Conservation (phyloP, 2,797 vertebrate genomes). For the Chiloscyllium punctatum region DNA sequence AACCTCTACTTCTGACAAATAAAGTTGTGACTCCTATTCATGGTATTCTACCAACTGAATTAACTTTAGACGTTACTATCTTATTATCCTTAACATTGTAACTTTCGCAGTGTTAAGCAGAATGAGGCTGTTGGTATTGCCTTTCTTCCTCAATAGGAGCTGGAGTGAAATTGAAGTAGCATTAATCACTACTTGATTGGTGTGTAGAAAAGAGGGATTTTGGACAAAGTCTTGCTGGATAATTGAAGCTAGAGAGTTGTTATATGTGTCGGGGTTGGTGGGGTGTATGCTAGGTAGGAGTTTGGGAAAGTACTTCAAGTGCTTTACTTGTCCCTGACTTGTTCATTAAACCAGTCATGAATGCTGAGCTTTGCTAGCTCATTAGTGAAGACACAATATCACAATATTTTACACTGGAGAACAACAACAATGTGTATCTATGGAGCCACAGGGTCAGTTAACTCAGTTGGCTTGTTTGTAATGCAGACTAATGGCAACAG, state of each 20-base stretch:
- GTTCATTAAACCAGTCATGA: neutral
- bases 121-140: neutral
- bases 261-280: neutral
- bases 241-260: neutral
- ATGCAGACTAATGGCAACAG: too few species aligned
- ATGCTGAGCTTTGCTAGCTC: neutral
- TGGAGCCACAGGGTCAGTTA: too few species aligned
- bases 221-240: constrained; percentile 23
- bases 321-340: neutral
- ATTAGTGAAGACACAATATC: neutral
- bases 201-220: constrained; percentile 18
- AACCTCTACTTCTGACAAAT: neutral
- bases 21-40: neutral
- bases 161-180: constrained; percentile 22
- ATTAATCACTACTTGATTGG: constrained; percentile 20
- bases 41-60: neutral
- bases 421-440: neutral
- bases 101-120: neutral
- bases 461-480: too few species aligned
- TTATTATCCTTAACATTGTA: neutral
- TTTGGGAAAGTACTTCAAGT: neutral
- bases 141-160: neutral
- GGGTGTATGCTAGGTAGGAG: neutral
- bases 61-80: neutral
- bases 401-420: neutral